These are phyloP conservation scores for Lissonota sp. DNA, from an alignment of 2,888 invertebrate genomes.

Conservation along the genomic window DNA sequence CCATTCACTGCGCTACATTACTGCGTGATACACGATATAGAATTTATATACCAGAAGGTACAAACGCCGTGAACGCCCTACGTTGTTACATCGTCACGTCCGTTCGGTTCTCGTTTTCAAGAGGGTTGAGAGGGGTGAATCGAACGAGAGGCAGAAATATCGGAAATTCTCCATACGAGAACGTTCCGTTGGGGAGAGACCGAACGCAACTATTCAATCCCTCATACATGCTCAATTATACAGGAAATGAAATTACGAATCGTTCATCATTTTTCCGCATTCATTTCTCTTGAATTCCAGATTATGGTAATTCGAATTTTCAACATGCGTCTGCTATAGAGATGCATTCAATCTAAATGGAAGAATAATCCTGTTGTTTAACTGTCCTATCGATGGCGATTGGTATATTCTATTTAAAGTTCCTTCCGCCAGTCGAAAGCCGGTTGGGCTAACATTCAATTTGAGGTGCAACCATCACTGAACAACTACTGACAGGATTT, in stretches of 20 bases:
- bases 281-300: background rate
- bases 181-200: background rate
- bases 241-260: background rate
- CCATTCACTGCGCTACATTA: conserved; percentile 37
- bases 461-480: too few relatives aligned
- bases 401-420: too few relatives aligned
- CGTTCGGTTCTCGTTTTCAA: conserved; percentile 4
- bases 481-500: too few relatives aligned
- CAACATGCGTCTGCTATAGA: too few relatives aligned
- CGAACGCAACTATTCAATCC: background rate
- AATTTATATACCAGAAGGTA: conserved; percentile 27
- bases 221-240: background rate
- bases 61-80: conserved; percentile 35
- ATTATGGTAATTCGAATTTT: background rate
- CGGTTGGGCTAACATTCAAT: too few relatives aligned
- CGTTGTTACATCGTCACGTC: conserved; percentile 43
- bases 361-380: too few relatives aligned
- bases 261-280: background rate
- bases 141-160: conserved; percentile 29
- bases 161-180: conserved; percentile 40
- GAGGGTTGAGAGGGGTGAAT: conserved; percentile 4
- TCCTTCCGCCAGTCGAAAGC: too few relatives aligned
- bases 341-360: too few relatives aligned
- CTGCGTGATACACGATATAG: conserved; percentile 30
- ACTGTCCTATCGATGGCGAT: too few relatives aligned